Evolutionary conservation across 1,140 invertebrate species (phyloP), one percentile per base, ranked within the genome.

Genomic region (Macrosteles quadrilineatus): DNA sequence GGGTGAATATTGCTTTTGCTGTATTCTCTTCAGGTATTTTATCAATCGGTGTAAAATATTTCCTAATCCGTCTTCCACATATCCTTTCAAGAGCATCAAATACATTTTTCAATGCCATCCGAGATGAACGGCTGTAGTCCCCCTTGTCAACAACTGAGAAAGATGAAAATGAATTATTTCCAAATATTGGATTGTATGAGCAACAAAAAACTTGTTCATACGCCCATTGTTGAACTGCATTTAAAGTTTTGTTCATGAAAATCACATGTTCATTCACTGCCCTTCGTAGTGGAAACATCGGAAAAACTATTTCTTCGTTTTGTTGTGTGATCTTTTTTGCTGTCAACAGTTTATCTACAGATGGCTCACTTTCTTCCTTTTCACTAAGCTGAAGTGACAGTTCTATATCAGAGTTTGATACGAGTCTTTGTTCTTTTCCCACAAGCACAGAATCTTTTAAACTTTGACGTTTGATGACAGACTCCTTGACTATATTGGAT

Each of bases 171-270:
- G 30, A 25, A 45, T 69, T 0, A 65, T 66, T 31, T 59, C 71
- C 71, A 30, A 72, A 50, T 9, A 17, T 66, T 27, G 67, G 69
- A 17, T 57, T 21, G 30, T 57, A 73, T 27, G 64, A 59, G 47
- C 71, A 69, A 45, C 32, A 29, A 30, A 73, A 73, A 25, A 69
- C 71, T 59, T 73, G 71, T 63, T 73, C 71, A 30, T 62, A 73
- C 3, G 70, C 25, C 71, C 71, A 73, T 32, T 67, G 31, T 53
- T 73, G 63, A 27, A 70, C 59, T 9, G 68, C 21, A 12, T 63
- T 6, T n/a, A 36, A 29, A 12, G 50, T 67, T 25, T 59, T 53
- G 27, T 2, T 17, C 63, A 66, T 66, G 23, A 6, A 31, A 14
- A 43, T 23, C 21, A 36, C 32, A 12, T 66, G 25, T 17, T 66